Percentiles rank a stretch among this genome's conserved stretches.
Evolutionary conservation across 2,888 invertebrate genomes (phyloP).

Genomic region (Tricholauxania praeusta): DNA sequence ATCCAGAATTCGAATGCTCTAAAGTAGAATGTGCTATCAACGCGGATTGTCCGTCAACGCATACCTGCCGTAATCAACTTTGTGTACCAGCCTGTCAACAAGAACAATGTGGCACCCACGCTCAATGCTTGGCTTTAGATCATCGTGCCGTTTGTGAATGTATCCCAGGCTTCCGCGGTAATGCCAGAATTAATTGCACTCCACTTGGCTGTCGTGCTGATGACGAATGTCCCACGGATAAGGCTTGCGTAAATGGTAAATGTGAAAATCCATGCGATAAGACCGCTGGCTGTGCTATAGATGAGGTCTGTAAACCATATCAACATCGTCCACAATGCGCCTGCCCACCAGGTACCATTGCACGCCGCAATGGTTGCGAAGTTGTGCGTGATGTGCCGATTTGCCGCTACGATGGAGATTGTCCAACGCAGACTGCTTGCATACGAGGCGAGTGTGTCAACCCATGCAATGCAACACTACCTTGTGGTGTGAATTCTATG

Average conservation of each 20-base stretch:
- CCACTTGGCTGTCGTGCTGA: conserved; percentile 85
- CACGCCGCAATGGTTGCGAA: conserved; percentile 74
- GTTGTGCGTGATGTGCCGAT: conserved; percentile 71
- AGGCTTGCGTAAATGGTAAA: conserved; percentile 84
- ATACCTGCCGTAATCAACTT: conserved; percentile 84
- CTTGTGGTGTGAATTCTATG: conserved; percentile 84
- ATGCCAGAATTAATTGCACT: conserved; percentile 82
- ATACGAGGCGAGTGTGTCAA: conserved; percentile 85
- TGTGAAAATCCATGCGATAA: conserved; percentile 82
- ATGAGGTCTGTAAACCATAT: conserved; percentile 81
- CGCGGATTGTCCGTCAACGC: conserved; percentile 83
- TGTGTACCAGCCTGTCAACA: conserved; percentile 85
- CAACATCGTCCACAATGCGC: conserved; percentile 83
- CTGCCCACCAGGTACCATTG: conserved; percentile 82
- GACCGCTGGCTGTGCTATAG: conserved; percentile 76
- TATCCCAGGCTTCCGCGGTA: conserved; percentile 83
- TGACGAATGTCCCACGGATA: conserved; percentile 83
- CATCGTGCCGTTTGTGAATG: conserved; percentile 89
- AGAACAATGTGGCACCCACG: conserved; percentile 81
- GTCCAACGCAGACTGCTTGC: conserved; percentile 86
- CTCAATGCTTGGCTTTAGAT: conserved; percentile 83
- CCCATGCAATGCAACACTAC: conserved; percentile 82
- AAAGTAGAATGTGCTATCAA: conserved; percentile 80
- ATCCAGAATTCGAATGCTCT: conserved; percentile 84
- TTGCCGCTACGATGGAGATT: conserved; percentile 84